Evolutionary conservation across 2,888 invertebrate species (phyloP).

Genomic region (Melieria picta): DNA sequence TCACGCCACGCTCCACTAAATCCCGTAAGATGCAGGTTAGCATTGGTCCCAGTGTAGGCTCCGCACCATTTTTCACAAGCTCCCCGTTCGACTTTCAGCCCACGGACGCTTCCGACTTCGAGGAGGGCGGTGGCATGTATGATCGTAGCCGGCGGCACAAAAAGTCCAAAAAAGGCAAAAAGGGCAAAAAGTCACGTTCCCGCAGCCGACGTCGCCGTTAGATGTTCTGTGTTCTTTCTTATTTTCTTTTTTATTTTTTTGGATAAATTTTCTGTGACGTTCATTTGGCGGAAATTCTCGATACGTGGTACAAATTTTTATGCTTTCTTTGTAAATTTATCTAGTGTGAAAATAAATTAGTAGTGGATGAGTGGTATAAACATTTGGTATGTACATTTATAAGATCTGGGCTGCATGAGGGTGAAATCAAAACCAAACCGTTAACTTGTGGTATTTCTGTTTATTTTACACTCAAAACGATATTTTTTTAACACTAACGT

Average conservation of each 20-base stretch:
- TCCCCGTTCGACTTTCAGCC: constrained; percentile 7
- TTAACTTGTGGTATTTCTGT: no score
- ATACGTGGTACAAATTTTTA: constrained; percentile 8
- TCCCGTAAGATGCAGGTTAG: constrained; percentile 36
- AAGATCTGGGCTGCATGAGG: no score
- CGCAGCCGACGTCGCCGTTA: constrained; percentile 40
- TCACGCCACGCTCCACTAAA: constrained; percentile 13
- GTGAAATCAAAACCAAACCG: no score
- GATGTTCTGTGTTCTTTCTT: constrained; percentile 23
- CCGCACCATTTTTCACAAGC: not conserved
- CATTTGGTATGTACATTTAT: not conserved
- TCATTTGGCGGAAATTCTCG: constrained; percentile 13
- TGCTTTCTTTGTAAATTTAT: constrained; percentile 24
- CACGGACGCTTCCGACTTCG: constrained; percentile 32
- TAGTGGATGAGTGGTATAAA: constrained; percentile 13
- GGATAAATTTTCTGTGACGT: constrained; percentile 29
- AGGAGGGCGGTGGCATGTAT: constrained; percentile 22
- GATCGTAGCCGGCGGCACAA: constrained; percentile 30
- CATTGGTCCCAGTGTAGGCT: not conserved
- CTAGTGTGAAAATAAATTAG: constrained; percentile 32
- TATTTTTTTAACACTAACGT: not conserved
- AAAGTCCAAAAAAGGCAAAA: constrained; percentile 19
- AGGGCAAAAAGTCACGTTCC: constrained; percentile 34
- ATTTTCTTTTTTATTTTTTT: constrained; percentile 34
- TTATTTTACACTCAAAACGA: constrained; percentile 25